Percentiles rank a stretch among this genome's conserved stretches.
Conservation (phyloP, 1,140 invertebrate species). For the Cotesia chilonis region DNA sequence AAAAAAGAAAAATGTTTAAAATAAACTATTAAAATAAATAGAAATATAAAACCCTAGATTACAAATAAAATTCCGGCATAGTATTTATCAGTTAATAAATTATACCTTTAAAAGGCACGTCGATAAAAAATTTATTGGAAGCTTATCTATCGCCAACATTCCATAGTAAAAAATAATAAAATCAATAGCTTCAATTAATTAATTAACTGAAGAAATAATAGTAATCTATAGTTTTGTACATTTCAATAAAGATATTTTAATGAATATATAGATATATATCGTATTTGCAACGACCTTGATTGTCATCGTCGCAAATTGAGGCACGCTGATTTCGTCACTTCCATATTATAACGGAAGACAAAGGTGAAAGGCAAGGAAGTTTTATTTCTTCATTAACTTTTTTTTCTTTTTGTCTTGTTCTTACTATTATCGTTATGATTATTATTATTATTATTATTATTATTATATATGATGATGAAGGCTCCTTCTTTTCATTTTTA, state of each 20-base stretch:
- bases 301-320: slow-evolving; percentile 13
- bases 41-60: neutral
- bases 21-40: neutral
- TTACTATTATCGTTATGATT: too few species aligned
- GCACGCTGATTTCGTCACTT: slow-evolving; percentile 15
- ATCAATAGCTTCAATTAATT: too few species aligned
- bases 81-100: too few species aligned
- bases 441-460: too few species aligned
- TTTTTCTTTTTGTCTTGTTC: neutral
- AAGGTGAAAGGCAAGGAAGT: slow-evolving; percentile 21
- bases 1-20: too few species aligned
- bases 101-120: too few species aligned
- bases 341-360: slow-evolving; percentile 16
- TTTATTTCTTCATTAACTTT: slow-evolving; percentile 2
- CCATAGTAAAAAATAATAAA: too few species aligned
- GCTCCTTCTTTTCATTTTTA: neutral
- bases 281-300: slow-evolving; percentile 9
- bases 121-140: too few species aligned
- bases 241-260: slow-evolving; percentile 8
- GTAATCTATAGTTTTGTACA: neutral
- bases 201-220: neutral
- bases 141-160: too few species aligned
- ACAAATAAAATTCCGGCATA: neutral
- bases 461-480: too few species aligned
- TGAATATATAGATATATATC: neutral